Evolutionary conservation across 2,797 vertebrate species (phyloP), one percentile per base, ranked within the genome.

Genomic region (Geotrypetes seraphini): DNA sequence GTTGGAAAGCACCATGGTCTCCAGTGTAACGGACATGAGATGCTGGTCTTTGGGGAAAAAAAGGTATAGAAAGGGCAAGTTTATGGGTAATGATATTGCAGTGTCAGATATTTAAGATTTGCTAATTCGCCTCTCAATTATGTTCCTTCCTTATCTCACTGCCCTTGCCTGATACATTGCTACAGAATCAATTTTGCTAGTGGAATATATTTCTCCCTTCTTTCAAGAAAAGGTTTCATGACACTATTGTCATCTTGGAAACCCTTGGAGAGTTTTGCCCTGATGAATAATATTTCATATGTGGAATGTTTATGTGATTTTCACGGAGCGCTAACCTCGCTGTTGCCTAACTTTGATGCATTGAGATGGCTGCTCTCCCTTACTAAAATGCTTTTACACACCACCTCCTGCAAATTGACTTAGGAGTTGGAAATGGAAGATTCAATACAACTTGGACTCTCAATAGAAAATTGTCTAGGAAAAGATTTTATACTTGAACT

Each of bases 41-140:
- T 66, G 61, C 40, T 24, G 63, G 80, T 78, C 86, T 82, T 84
- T 60, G 50, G 91, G 91, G 92, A 96, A 76, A 70, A 73, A 64
- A 62, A 31, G 69, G 66, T 71, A 81, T 78, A 76, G 66, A 59
- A 59, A 83, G 92, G 93, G 89, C 92, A 95, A 90, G 83, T 92
- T 90, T 91, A 91, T 90, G 81, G 80, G 87, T 97, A 95, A 98
- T 97, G 90, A 95, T 90, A 92, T 96, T 86, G 85, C 78, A 74
- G 79, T 68, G 76, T 75, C 75, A 79, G 82, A 87, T 88, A 87
- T 89, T 91, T 91, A 90, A 87, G 86, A 66, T 87, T 85, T 82
- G 75, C 87, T 92, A 90, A 93, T 92, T 93, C 85, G 79, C 62
- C 63, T 81, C 86, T 88, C 88, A 84, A 86, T 91, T 88, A 86